A percentile compares a stretch with the other conserved stretches of the same genome.
phyloP scores from a whole-genome alignment of 2,113 vertebrate genomes.

The Piprites chloris region DNA sequence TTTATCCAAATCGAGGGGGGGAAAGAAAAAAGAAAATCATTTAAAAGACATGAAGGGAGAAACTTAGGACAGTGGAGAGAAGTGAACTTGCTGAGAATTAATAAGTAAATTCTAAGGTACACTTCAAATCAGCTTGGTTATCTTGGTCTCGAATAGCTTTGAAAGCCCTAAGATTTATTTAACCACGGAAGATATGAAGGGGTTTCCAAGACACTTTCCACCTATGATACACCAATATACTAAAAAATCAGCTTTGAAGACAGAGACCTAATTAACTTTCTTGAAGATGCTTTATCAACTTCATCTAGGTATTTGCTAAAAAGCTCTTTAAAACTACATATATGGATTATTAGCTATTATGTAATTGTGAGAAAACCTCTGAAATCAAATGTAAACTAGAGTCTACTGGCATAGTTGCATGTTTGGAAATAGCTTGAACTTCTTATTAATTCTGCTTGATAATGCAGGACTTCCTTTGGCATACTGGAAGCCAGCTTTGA shows the following conservation, averaged over 20 bases:
- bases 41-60: not conserved
- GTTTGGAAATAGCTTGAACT: not conserved
- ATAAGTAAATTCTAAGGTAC: slow-evolving; percentile 21
- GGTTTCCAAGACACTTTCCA: slow-evolving; percentile 18
- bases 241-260: slow-evolving; percentile 32
- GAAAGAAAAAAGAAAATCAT: not conserved
- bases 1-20: not conserved
- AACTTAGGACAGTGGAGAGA: not conserved
- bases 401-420: not conserved
- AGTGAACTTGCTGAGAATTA: slow-evolving; percentile 5
- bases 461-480: not conserved
- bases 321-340: not conserved
- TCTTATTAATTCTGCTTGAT: not conserved
- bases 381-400: not conserved
- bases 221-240: not conserved
- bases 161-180: slow-evolving; percentile 18
- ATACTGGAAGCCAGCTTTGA: not conserved
- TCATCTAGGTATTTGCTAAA: slow-evolving; percentile 2
- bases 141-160: not conserved
- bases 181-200: not conserved
- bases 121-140: slow-evolving; percentile 5
- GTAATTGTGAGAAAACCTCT: not conserved
- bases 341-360: slow-evolving; percentile 11
- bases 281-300: slow-evolving; percentile 31
- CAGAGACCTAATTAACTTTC: slow-evolving; percentile 18